Conservation (phyloP, 2,888 invertebrate species). For the Pheosia gnoma region DNA sequence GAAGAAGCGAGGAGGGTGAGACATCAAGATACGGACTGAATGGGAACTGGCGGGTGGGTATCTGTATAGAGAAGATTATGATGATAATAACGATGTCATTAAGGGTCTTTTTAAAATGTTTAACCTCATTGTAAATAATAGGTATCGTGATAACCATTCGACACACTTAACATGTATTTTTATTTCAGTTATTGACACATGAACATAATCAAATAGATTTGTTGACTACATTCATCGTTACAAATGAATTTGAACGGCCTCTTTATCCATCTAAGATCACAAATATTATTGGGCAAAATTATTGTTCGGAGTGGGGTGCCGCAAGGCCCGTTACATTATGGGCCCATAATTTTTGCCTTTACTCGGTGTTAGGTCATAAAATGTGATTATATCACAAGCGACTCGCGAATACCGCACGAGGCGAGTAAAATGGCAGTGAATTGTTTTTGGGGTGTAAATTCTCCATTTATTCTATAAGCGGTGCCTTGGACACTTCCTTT, state of each 20-base stretch:
- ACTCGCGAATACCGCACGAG: slow-evolving; percentile 74
- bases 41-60: slow-evolving; percentile 83
- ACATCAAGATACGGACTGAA: slow-evolving; percentile 67
- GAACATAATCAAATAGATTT: slow-evolving; percentile 18
- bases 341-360: slow-evolving; percentile 81
- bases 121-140: not conserved
- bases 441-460: slow-evolving; percentile 72
- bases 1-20: slow-evolving; percentile 74
- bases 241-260: slow-evolving; percentile 64
- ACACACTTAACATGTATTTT: slow-evolving; percentile 21
- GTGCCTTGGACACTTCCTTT: slow-evolving; percentile 49
- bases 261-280: slow-evolving; percentile 68
- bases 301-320: slow-evolving; percentile 75
- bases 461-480: slow-evolving; percentile 63
- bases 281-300: slow-evolving; percentile 78
- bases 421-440: slow-evolving; percentile 72
- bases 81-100: slow-evolving; percentile 8
- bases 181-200: slow-evolving; percentile 23
- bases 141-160: slow-evolving; percentile 12
- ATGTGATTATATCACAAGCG: slow-evolving; percentile 78
- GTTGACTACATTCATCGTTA: slow-evolving; percentile 43
- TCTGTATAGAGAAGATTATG: slow-evolving; percentile 50
- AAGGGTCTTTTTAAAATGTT: not conserved
- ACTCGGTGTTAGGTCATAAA: slow-evolving; percentile 83
- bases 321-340: slow-evolving; percentile 64